Evolutionary conservation across 2,888 invertebrate genomes (phyloP).

Genomic region (Beris chalybata): DNA sequence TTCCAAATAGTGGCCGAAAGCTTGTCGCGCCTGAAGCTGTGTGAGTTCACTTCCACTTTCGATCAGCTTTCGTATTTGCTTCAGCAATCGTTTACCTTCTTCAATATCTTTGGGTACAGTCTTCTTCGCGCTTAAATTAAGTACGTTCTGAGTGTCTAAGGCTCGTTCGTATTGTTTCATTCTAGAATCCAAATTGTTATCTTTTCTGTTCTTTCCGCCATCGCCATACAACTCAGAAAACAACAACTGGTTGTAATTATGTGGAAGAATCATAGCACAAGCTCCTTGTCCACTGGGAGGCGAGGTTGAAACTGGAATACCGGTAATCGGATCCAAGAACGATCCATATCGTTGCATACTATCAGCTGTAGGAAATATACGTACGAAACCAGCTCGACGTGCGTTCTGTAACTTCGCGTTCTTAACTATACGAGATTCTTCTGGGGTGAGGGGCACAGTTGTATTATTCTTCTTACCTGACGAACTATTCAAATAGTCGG

Average conservation of each 20-base stretch:
- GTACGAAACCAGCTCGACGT: conserved; percentile 82
- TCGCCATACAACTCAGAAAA: conserved; percentile 72
- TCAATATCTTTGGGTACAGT: conserved; percentile 53
- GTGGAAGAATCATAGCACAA: conserved; percentile 62
- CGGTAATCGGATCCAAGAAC: conserved; percentile 74
- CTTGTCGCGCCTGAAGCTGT: conserved; percentile 69
- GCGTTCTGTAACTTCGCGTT: conserved; percentile 77
- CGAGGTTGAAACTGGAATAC: conserved; percentile 71
- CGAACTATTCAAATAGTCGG: conserved; percentile 58
- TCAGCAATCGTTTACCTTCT: conserved; percentile 50
- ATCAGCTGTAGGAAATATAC: conserved; percentile 88
- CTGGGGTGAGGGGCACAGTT: conserved; percentile 62
- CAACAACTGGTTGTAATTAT: conserved; percentile 77
- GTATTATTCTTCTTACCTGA: conserved; percentile 39
- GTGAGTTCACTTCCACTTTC: conserved; percentile 67
- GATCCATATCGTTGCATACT: conserved; percentile 83
- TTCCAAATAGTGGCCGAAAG: conserved; percentile 76
- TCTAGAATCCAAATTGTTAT: conserved; percentile 52
- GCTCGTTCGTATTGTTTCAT: conserved; percentile 59
- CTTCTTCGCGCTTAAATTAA: conserved; percentile 43
- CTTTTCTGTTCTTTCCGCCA: conserved; percentile 50
- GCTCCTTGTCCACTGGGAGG: conserved; percentile 62
- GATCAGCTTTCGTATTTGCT: conserved; percentile 58
- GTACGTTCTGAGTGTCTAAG: conserved; percentile 47
- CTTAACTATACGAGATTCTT: conserved; percentile 77